Evolutionary conservation across 2,113 vertebrate species (phyloP).

Genomic region (Micronycteris hirsuta): DNA sequence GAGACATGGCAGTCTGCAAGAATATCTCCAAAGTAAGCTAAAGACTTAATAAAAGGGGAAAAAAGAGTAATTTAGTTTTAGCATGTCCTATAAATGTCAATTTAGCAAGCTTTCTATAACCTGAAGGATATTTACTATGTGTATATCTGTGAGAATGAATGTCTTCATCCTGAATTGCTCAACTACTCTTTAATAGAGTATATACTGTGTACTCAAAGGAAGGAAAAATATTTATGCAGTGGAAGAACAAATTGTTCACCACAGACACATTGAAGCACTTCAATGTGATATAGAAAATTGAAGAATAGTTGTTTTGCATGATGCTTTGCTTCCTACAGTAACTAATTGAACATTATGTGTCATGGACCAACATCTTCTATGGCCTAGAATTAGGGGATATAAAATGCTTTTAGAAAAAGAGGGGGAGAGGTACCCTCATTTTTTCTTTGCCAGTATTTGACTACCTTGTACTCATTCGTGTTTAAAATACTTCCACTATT

Average conservation of each 20-base stretch:
- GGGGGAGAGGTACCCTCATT: background rate
- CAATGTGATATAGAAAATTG: slow-evolving; percentile 17
- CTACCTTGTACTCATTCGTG: background rate
- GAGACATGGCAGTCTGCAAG: slow-evolving; percentile 93
- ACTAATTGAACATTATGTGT: background rate
- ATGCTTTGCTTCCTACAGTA: background rate
- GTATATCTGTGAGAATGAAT: slow-evolving; percentile 23
- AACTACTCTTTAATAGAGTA: slow-evolving; percentile 29
- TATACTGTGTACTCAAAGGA: background rate
- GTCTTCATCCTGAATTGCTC: slow-evolving; percentile 10
- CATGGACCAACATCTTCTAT: background rate
- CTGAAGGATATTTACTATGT: slow-evolving; percentile 45
- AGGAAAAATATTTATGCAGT: slow-evolving; percentile 42
- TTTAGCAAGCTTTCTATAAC: slow-evolving; percentile 64
- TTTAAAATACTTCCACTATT: background rate
- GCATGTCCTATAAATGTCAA: slow-evolving; percentile 38
- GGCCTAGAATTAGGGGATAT: background rate
- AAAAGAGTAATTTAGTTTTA: slow-evolving; percentile 63
- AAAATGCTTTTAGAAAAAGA: background rate
- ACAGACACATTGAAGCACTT: background rate
- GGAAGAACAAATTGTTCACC: slow-evolving; percentile 39
- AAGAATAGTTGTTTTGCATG: background rate
- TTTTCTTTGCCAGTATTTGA: background rate
- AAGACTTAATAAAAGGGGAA: slow-evolving; percentile 49
- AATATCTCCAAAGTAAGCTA: slow-evolving; percentile 93